phyloP scores from a whole-genome alignment of 2,113 vertebrate genomes.

The Spizaetus ornatus region DNA sequence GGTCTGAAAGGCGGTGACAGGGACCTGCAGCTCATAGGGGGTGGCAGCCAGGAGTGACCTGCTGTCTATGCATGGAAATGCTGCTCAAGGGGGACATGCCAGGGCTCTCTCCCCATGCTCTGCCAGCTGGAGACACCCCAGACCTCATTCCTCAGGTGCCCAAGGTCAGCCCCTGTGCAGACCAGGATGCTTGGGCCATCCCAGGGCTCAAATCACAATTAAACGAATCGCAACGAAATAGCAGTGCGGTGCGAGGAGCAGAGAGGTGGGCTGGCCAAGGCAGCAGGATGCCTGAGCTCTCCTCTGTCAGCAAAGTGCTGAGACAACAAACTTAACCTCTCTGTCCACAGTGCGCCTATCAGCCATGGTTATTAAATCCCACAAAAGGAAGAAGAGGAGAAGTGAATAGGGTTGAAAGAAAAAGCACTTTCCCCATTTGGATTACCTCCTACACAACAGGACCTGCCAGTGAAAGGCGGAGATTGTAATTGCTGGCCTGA shows the following conservation, averaged over 20 bases:
- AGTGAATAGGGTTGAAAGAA: slow-evolving; percentile 78
- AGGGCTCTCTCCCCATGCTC: background rate
- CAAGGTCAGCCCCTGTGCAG: background rate
- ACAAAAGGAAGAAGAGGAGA: slow-evolving; percentile 79
- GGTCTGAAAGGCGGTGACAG: background rate
- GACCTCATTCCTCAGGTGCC: background rate
- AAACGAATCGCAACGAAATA: accelerated
- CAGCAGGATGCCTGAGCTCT: slow-evolving; percentile 52
- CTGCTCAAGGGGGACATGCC: background rate
- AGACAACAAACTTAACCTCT: slow-evolving; percentile 85
- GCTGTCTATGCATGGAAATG: background rate
- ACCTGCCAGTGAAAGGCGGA: slow-evolving; percentile 73
- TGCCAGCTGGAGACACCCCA: background rate
- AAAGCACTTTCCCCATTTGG: slow-evolving; percentile 82
- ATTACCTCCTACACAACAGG: slow-evolving; percentile 77
- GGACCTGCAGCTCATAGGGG: background rate
- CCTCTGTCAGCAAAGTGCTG: slow-evolving; percentile 77
- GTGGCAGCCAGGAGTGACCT: background rate
- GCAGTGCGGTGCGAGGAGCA: accelerated
- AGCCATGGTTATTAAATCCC: slow-evolving; percentile 79
- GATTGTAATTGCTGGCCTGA: slow-evolving; percentile 79
- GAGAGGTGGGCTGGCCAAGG: background rate
- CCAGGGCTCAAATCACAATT: background rate
- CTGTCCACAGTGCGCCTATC: slow-evolving; percentile 73
- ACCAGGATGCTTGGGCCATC: background rate